These are phyloP conservation scores for Tetragonula clypearis DNA, from an alignment of 1,140 invertebrate species.

Conservation along the genomic window DNA sequence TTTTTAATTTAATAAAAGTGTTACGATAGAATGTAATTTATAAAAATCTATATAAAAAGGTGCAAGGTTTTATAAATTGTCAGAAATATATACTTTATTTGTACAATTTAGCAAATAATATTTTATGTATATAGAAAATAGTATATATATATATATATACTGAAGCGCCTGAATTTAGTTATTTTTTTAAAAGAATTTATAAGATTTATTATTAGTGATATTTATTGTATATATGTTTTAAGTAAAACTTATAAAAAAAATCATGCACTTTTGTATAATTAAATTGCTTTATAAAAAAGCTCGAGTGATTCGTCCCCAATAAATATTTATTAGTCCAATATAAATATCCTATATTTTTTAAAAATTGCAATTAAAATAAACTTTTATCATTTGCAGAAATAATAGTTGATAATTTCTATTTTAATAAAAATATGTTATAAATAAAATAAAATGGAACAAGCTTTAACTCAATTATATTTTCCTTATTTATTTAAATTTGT, in stretches of 20 bases:
- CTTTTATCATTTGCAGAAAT: neutral
- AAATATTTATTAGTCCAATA: neutral
- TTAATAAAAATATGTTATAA: neutral
- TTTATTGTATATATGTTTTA: neutral
- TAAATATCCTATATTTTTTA: neutral
- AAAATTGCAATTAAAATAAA: neutral
- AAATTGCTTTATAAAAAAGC: conserved; percentile 11
- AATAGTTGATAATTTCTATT: neutral
- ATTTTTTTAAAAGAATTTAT: conserved; percentile 34
- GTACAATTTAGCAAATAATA: conserved; percentile 23
- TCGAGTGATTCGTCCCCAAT: neutral
- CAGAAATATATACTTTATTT: conserved; percentile 16
- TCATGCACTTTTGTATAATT: conserved; percentile 34
- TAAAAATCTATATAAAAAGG: neutral
- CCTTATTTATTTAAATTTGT: neutral
- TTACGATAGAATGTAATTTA: conserved; percentile 26
- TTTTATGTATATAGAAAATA: conserved; percentile 7
- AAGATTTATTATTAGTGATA: conserved; percentile 27
- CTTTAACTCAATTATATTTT: neutral
- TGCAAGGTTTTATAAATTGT: conserved; percentile 14
- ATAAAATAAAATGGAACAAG: neutral
- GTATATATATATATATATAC: conserved; percentile 16
- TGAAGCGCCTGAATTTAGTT: conserved; percentile 28
- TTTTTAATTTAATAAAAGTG: conserved; percentile 44
- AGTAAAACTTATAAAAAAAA: neutral